phyloP scores from a whole-genome alignment of 2,888 invertebrate genomes.

The Melipona beecheii region DNA sequence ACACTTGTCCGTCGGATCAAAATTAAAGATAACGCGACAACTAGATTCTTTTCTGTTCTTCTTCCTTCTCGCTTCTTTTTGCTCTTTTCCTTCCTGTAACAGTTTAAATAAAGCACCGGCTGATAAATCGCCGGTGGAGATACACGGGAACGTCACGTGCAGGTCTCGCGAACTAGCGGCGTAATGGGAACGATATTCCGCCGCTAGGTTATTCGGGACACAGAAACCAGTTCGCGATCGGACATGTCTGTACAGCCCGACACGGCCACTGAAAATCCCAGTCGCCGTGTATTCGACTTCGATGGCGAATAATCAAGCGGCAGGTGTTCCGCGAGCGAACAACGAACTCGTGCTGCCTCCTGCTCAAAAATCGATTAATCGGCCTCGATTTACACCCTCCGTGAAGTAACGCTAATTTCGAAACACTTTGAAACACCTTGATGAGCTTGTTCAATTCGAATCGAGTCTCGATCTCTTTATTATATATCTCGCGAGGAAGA shows the following conservation, averaged over 20 bases:
- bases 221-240: constrained; percentile 46
- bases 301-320: constrained; percentile 48
- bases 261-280: constrained; percentile 30
- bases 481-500: too few relatives aligned
- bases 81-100: background rate
- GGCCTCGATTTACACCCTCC: background rate
- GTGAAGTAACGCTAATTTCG: background rate
- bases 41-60: background rate
- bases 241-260: constrained; percentile 30
- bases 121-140: constrained; percentile 41
- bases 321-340: constrained; percentile 32
- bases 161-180: constrained; percentile 35
- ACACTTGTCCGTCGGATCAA: background rate
- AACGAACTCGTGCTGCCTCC: constrained; percentile 24
- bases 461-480: background rate
- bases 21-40: background rate
- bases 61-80: background rate
- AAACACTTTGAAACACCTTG: background rate
- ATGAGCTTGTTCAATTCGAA: background rate
- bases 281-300: constrained; percentile 18
- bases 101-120: constrained; percentile 27
- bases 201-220: constrained; percentile 40
- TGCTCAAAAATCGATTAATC: constrained; percentile 19
- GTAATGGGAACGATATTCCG: constrained; percentile 51
- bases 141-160: constrained; percentile 43